Evolutionary conservation across 2,113 vertebrate species (phyloP).

Genomic region (Peromyscus polionotus): DNA sequence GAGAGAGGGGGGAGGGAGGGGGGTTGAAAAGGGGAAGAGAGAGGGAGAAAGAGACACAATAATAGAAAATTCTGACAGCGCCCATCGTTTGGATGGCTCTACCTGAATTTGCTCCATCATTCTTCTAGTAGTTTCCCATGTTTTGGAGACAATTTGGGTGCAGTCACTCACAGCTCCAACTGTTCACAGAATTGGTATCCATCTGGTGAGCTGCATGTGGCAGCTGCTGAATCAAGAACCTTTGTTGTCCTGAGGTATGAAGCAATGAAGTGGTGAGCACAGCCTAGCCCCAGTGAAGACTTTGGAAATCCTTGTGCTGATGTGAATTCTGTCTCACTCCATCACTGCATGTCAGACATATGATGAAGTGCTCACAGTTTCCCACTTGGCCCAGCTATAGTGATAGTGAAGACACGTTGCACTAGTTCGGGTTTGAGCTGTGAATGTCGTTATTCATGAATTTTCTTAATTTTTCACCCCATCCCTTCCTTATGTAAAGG

Average conservation of each 20-base stretch:
- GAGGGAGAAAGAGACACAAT: no score
- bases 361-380: background rate
- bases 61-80: background rate
- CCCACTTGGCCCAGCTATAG: background rate
- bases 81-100: background rate
- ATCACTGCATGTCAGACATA: no score
- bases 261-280: fast-evolving
- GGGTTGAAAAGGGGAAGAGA: background rate
- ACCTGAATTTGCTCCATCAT: background rate
- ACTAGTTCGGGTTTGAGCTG: background rate
- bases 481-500: background rate
- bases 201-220: background rate
- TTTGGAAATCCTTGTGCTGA: background rate
- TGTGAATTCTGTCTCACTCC: background rate
- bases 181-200: background rate
- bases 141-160: background rate
- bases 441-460: background rate
- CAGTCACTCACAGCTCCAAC: background rate
- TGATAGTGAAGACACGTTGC: background rate
- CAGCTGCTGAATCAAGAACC: background rate
- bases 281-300: background rate
- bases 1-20: background rate
- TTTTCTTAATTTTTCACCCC: background rate
- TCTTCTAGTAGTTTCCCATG: background rate
- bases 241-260: background rate